Base-by-base conservation (phyloP, 2,888 invertebrate species). In the Emmelina monodactyla region DNA sequence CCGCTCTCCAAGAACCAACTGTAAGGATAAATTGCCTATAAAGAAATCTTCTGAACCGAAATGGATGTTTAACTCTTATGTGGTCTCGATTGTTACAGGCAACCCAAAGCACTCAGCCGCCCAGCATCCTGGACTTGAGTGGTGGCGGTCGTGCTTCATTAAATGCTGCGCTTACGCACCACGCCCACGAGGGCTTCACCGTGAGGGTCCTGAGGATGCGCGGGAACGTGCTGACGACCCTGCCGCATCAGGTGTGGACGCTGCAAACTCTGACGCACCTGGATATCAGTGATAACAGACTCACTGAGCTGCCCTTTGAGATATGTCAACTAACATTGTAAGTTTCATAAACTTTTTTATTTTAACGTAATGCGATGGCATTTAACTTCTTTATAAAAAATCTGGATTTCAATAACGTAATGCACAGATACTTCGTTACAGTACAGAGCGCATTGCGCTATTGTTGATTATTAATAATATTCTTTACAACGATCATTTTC, bases 271-370 rank as follows among this genome's bases (percentile, higher is more conserved):
- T 89, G 41, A 84, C 83, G 25, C 82, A 83, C 38, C 78, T 90
- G 37, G 88, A 89, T 58, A 66, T 89, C 43, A 85, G 88, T 32
- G 84, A 87, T 53, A 90, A 90, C 58, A 80, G 81, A 45, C 81
- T 90, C 45, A 62, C 82, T 35, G 82, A 83, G 40, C 61, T 89
- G 37, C 88, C 89, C 0, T 65, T 80, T 31, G 87, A 86, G 57
- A 85, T 90, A 53, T 78, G 72, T 49, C 81, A 63, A 33, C 58
- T 79, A 14, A 57, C 57, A 30, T 75, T 78, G 78, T 79, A 48
- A 71, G 78, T 70, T 32, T 25, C n/a, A 28, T 4, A 19, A 19
- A 6, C n/a, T n/a, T n/a, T n/a, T n/a, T n/a, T n/a, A n/a, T n/a
- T n/a, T n/a, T n/a, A n/a, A n/a, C n/a, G n/a, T n/a, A n/a, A n/a